Conservation (phyloP, 2,888 invertebrate species). For the Caenorhabditis sinica region DNA sequence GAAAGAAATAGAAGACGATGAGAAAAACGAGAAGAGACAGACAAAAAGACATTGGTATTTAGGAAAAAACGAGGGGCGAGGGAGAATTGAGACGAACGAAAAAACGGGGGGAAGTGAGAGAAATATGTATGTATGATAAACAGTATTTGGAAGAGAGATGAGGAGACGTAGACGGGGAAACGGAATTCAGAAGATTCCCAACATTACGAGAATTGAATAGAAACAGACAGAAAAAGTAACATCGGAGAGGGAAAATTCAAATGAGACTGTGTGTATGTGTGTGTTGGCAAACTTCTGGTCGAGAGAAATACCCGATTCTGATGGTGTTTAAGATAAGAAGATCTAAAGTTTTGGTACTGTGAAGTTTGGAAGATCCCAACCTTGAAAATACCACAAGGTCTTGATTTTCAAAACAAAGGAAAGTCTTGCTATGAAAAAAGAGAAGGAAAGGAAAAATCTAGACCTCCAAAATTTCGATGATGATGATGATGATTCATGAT, state of each 20-base stretch:
- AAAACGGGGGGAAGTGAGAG: slow-evolving; percentile 23
- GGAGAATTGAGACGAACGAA: slow-evolving; percentile 5
- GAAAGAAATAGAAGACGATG: slow-evolving; percentile 7
- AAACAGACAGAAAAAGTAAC: slow-evolving; percentile 4
- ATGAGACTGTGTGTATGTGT: not conserved
- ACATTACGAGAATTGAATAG: not conserved
- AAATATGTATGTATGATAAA: slow-evolving; percentile 46
- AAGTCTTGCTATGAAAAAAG: too few species aligned
- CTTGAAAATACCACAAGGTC: too few species aligned
- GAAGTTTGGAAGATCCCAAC: too few species aligned
- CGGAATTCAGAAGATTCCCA: slow-evolving; percentile 11
- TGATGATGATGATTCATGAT: not conserved
- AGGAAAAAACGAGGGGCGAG: not conserved
- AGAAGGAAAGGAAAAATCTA: not conserved
- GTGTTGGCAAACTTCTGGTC: too few species aligned
- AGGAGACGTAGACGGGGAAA: slow-evolving; percentile 34
- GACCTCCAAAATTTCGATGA: not conserved
- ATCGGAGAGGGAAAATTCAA: slow-evolving; percentile 29
- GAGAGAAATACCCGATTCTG: too few species aligned
- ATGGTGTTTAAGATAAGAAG: too few species aligned
- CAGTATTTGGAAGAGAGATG: slow-evolving; percentile 18
- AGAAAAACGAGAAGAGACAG: slow-evolving; percentile 7
- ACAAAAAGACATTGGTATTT: slow-evolving; percentile 7
- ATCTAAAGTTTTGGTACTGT: too few species aligned
- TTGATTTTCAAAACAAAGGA: too few species aligned